Base-by-base conservation (phyloP, 2,113 vertebrate genomes). In the Chloebia gouldiae region DNA sequence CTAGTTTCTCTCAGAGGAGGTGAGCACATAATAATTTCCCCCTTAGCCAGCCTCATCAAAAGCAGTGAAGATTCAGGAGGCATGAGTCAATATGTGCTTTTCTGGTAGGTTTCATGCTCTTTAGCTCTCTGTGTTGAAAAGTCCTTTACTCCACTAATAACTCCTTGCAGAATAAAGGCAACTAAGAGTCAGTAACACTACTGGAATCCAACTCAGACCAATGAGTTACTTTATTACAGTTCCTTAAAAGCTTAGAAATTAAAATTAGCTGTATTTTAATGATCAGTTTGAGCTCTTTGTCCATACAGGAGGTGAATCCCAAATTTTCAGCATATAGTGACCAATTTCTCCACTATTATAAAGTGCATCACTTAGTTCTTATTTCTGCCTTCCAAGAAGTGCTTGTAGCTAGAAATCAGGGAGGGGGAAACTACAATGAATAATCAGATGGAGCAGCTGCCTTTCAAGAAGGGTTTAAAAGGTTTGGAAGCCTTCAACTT, bases 1-100 rank as follows among this genome's bases (percentile, higher is more conserved):
- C 61, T 64, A 45, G 23, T 15, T 85, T 79, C 40, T 63, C 53
- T 71, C 57, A 42, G 27, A 85, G 44, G 47, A 90, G 44, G 30
- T 56, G 44, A 68, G 77, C 59, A 51, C 65, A 33, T 10, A 23
- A 15, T 56, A 33, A 60, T 65, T 25, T 53, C 24, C 17, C 17
- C 31, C n/a, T 75, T 31, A 11, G 47, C 35, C 70, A 79, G 50
- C 9, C 33, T 20, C 24, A 76, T 27, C 44, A 37, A 85, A 73
- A 84, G 45, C 73, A 86, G 35, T 4, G 37, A 69, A 77, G 45
- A 39, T 77, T 65, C 54, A 56, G 12, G 15, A 84, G 24, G 61
- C 31, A 24, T 1, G 3, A 85, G 23, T 72, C 75, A 65, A 49
- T 13, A 45, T 0, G 0, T 19, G 28, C 14, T 80, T 77, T 64